phyloP scores from a whole-genome alignment of 2,113 vertebrate genomes.

The Phylloscopus trochilus region DNA sequence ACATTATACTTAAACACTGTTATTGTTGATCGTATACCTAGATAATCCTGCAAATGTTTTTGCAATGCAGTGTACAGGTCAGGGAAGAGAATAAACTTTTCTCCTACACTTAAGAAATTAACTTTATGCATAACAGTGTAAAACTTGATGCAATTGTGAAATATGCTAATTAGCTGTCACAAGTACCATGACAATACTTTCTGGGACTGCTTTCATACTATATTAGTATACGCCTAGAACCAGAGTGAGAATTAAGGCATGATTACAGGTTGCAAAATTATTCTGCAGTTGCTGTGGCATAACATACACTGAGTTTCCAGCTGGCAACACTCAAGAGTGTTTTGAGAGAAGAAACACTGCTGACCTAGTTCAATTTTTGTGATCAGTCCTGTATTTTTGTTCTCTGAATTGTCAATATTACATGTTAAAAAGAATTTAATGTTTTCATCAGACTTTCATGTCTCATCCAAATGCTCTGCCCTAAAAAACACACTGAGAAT shows the following conservation, averaged over 20 bases:
- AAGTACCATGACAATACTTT: not conserved
- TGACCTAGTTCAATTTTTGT: conserved; percentile 8
- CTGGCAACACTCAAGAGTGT: not conserved
- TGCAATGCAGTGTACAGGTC: not conserved
- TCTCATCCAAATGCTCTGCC: not conserved
- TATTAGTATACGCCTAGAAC: not conserved
- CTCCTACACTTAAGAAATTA: not conserved
- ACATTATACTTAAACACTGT: not conserved
- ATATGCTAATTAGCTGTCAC: not conserved
- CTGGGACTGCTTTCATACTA: not conserved
- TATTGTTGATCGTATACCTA: not conserved
- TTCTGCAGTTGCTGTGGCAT: not conserved
- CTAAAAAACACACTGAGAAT: not conserved
- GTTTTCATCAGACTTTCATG: not conserved
- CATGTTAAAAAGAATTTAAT: not conserved
- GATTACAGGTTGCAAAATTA: not conserved
- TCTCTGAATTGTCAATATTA: not conserved
- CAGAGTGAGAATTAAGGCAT: not conserved
- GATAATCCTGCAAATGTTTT: not conserved
- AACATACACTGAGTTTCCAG: not conserved
- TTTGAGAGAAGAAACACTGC: not conserved
- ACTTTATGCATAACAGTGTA: not conserved
- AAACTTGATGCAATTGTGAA: not conserved
- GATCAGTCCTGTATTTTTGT: not conserved
- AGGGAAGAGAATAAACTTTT: not conserved